Evolutionary conservation across 1,140 invertebrate genomes (phyloP), one percentile per base, ranked within the genome.

Genomic region (Ips typographus): DNA sequence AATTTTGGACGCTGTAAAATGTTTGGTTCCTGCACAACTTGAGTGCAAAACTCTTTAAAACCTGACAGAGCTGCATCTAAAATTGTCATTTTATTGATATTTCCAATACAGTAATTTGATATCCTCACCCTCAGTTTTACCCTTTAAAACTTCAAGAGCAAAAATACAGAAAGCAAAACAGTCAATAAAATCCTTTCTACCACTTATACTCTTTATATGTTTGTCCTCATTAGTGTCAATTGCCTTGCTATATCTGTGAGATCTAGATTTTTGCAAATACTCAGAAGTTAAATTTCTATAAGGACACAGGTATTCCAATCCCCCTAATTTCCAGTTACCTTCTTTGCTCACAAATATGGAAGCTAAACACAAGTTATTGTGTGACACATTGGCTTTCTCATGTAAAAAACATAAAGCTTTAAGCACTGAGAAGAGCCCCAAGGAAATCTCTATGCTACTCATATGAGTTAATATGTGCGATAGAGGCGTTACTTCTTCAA

Each of bases 261-360:
- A 85, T 77, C 85, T 85, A 38, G 88, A 87, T 79, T 90, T 87
- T 72, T 88, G 87, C 40, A 94, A 81, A 78, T 89, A 89, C 47
- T 85, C 82, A 55, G 81, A 74, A 42, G 85, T 90, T 6, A 92
- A 80, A 55, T 93, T 89, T 63, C 81, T 81, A 75, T 89, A 88
- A 73, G 85, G 83, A 80, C 90, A 92, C 1, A 92, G 81, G 81
- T 89, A 92, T 77, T 94, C 91, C 61, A 94, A 82, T 2, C 91
- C 91, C 36, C 91, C 91, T 8, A 95, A 81, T 79, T 90, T 92
- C 93, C 93, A 95, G 66, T 84, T 88, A 3, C 92, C 91, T 80
- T 94, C 91, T 8, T 85, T 83, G 4, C 88, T 88, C 2, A 94
- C 88, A 82, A 92, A 94, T 65, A 95, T 85, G n/a, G 91, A 88